Percentiles rank a stretch among this genome's conserved stretches.
Conservation (phyloP, 2,797 vertebrate species). For the Anguilla megastoma region DNA sequence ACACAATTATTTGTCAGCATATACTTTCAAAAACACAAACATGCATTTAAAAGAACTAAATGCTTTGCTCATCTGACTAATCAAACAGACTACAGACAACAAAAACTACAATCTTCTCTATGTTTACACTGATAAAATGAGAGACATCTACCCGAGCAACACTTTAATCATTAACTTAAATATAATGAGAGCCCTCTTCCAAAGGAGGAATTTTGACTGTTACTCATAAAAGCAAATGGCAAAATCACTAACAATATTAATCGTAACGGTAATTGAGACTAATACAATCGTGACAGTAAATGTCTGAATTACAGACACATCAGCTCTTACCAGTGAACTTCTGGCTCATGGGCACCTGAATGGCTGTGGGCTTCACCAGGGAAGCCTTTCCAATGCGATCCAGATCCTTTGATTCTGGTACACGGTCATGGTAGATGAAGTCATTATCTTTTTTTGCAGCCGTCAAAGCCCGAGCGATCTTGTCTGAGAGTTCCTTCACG, state of each 20-base stretch:
- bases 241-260: neutral
- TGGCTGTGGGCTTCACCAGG: conserved; percentile 85
- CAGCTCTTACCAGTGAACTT: conserved; percentile 83
- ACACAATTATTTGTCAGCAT: neutral
- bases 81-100: too few species aligned
- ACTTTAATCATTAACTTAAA: neutral
- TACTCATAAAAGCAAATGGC: neutral
- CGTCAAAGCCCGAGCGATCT: conserved; percentile 86
- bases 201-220: neutral
- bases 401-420: conserved; percentile 95
- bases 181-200: neutral
- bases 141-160: neutral
- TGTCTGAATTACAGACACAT: neutral
- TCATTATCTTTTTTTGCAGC: conserved; percentile 98
- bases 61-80: too few species aligned
- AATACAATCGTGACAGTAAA: neutral
- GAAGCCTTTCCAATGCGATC: conserved; percentile 94
- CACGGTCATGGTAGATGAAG: conserved; percentile 97
- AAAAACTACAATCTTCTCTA: neutral
- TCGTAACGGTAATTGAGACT: neutral
- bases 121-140: neutral
- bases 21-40: neutral
- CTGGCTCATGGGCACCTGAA: conserved; percentile 88
- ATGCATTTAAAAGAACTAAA: too few species aligned
- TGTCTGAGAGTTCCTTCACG: conserved; percentile 94